Base-by-base conservation (phyloP, 2,113 vertebrate genomes). In the Carettochelys insculpta region DNA sequence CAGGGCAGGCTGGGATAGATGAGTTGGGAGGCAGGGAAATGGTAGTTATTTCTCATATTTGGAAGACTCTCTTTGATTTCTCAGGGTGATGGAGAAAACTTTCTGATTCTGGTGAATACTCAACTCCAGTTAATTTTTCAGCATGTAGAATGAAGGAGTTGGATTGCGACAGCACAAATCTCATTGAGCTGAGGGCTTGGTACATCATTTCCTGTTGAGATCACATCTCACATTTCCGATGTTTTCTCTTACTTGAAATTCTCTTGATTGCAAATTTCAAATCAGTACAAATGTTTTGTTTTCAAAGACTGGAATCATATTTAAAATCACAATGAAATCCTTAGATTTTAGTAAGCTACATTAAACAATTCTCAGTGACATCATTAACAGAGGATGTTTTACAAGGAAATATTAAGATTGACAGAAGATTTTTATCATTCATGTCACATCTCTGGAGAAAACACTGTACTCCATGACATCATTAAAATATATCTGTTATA, bases 201-300 rank as follows among this genome's bases (percentile, higher is more conserved):
- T 48, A 68, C 9, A 14, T 5, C 75, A 58, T 48, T 0, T 68
- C 16, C 19, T 41, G 41, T 13, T 24, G 71, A 0, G 53, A 78
- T 88, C 31, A 75, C 10, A 24, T 1, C 7, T 51, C 50, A 80
- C 6, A 29, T 1, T 9, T 54, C 53, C 83, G 54, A 83, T 73
- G 4, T 52, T n/a, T n/a, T 29, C 88, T 75, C 19, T 34, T 22
- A 82, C 5, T 2, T 24, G 38, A 41, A 41, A 56, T 34, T 47
- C 73, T 87, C 87, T 87, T 76, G 29, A 47, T 3, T 53, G 16
- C 19, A 51, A 8, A 25, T 77, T 87, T 90, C 45, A 27, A 86
- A 86, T 11, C 20, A 65, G 34, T 41, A 9, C 45, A 73, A 58
- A 4, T 2, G 76, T 13, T 91, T 88, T 73, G 20, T 43, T 81